phyloP scores from a whole-genome alignment of 2,888 invertebrate genomes.

The Flexamia atlantica region DNA sequence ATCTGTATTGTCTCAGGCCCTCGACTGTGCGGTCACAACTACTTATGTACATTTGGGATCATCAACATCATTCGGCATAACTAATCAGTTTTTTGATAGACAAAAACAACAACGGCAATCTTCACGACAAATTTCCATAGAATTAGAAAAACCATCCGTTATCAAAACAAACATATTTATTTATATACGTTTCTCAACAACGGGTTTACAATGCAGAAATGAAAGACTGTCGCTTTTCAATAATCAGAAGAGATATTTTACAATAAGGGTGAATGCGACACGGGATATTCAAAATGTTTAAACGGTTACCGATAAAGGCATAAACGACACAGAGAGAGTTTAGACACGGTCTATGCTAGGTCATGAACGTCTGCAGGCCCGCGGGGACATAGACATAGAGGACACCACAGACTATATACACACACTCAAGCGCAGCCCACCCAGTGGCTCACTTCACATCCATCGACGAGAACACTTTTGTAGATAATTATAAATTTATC shows the following conservation, averaged over 20 bases:
- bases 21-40: background rate
- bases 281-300: constrained; percentile 30
- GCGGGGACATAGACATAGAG: background rate
- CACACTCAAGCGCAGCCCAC: constrained; percentile 27
- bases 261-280: constrained; percentile 3
- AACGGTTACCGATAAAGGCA: constrained; percentile 27
- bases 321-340: constrained; percentile 42
- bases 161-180: background rate
- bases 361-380: constrained; percentile 3
- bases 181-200: background rate
- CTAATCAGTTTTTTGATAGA: background rate
- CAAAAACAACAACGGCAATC: background rate
- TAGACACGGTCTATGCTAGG: constrained; percentile 33
- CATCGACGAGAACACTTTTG: background rate
- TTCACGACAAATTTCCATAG: background rate
- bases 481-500: too few species aligned
- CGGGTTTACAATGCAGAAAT: background rate
- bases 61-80: background rate
- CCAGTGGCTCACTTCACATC: background rate
- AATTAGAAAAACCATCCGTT: background rate
- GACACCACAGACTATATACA: constrained; percentile 35
- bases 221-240: constrained; percentile 11
- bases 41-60: constrained; percentile 36
- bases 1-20: constrained; percentile 47
- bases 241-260: constrained; percentile 37